phyloP scores from a whole-genome alignment of 1,140 invertebrate genomes.

The Chionoecetes opilio region DNA sequence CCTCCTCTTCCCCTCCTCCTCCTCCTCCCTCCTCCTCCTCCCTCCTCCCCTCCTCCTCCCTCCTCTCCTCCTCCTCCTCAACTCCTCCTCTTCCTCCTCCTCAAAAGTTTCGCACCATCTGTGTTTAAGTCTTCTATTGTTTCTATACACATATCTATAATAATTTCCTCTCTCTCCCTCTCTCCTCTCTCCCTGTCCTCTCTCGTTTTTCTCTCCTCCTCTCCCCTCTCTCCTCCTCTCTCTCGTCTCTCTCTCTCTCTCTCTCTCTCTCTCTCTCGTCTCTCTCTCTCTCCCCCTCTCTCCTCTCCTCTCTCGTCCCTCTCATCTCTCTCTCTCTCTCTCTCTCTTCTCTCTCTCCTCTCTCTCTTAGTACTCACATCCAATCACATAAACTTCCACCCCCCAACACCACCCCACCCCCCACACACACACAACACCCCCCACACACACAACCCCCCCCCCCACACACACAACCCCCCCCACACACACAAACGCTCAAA shows the following conservation, averaged over 20 bases:
- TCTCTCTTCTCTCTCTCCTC: too few relatives aligned
- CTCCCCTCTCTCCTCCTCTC: neutral
- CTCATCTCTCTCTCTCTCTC: too few relatives aligned
- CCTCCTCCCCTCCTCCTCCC: neutral
- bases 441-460: neutral
- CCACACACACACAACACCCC: neutral
- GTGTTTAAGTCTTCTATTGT: neutral
- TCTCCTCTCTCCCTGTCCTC: neutral
- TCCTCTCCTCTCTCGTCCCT: too few relatives aligned
- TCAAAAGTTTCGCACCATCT: neutral
- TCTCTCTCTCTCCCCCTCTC: too few relatives aligned
- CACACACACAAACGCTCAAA: neutral
- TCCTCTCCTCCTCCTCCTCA: neutral
- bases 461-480: neutral
- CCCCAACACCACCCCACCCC: neutral
- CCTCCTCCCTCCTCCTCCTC: neutral
- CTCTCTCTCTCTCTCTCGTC: too few relatives aligned
- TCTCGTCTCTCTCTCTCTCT: neutral
- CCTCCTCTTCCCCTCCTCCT: neutral
- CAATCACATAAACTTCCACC: too few relatives aligned
- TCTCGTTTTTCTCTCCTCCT: neutral
- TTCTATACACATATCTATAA: neutral
- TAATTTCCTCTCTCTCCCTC: neutral
- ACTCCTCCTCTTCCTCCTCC: neutral
- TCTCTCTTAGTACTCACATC: too few relatives aligned